These are phyloP conservation scores for Cryptus armator DNA, from an alignment of 2,888 invertebrate species.

Conservation along the genomic window DNA sequence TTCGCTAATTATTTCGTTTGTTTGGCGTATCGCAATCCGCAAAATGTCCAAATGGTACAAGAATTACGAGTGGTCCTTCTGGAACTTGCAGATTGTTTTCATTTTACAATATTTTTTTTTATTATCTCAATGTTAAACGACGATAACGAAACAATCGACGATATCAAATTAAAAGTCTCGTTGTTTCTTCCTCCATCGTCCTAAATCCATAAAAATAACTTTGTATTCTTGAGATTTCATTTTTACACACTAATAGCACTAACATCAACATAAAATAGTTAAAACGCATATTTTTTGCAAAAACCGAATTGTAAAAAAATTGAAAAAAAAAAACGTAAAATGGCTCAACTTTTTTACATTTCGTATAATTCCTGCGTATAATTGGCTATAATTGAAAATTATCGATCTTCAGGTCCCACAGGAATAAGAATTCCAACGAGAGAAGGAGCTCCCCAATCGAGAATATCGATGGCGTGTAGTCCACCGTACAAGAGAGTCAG, in stretches of 20 bases:
- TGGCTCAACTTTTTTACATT: conserved; percentile 73
- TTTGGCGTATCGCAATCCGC: not conserved
- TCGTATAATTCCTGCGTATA: not conserved
- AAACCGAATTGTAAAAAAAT: conserved; percentile 62
- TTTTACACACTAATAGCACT: not conserved
- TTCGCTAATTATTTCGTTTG: not conserved
- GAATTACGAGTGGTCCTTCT: not conserved
- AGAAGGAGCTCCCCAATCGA: conserved; percentile 77
- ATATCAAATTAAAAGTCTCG: conserved; percentile 43
- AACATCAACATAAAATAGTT: not conserved
- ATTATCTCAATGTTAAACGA: not conserved
- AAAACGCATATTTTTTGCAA: not conserved
- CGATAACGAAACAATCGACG: conserved; percentile 47
- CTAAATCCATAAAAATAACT: not conserved
- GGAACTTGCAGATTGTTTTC: not conserved
- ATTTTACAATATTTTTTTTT: not conserved
- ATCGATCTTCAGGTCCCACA: conserved; percentile 75
- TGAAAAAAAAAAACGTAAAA: conserved; percentile 70
- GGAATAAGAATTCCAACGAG: conserved; percentile 75
- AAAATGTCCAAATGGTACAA: not conserved
- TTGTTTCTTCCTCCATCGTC: conserved; percentile 38
- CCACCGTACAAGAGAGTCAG: conserved; percentile 88
- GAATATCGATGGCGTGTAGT: conserved; percentile 84
- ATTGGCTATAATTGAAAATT: conserved; percentile 19
- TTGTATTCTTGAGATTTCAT: not conserved